phyloP scores from a whole-genome alignment of 2,888 invertebrate species.

The Resseliella maxima region DNA sequence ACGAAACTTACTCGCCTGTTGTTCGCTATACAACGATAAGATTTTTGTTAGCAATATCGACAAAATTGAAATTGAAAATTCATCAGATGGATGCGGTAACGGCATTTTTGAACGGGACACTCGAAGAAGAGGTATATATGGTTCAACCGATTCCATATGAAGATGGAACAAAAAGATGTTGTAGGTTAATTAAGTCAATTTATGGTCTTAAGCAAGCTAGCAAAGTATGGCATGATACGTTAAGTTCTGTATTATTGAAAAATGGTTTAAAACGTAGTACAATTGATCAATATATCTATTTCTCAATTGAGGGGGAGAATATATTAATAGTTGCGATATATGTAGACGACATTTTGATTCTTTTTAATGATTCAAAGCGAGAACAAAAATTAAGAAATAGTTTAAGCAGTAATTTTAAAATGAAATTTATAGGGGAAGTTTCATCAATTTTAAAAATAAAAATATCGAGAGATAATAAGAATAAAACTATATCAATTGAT shows the following conservation, averaged over 20 bases:
- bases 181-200: slow-evolving; percentile 57
- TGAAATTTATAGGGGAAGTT: slow-evolving; percentile 56
- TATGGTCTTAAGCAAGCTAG: slow-evolving; percentile 59
- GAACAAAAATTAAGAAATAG: slow-evolving; percentile 10
- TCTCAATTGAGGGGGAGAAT: not conserved
- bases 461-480: not conserved
- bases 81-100: slow-evolving; percentile 55
- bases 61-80: slow-evolving; percentile 55
- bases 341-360: slow-evolving; percentile 56
- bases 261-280: slow-evolving; percentile 56
- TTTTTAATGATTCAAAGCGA: not conserved
- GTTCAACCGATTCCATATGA: slow-evolving; percentile 55
- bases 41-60: slow-evolving; percentile 57
- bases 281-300: slow-evolving; percentile 57
- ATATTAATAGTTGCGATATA: slow-evolving; percentile 57
- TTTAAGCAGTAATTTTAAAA: slow-evolving; percentile 49
- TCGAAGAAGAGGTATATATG: slow-evolving; percentile 54
- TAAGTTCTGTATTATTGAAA: slow-evolving; percentile 19
- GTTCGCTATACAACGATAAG: slow-evolving; percentile 56
- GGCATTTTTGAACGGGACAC: slow-evolving; percentile 56
- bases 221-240: slow-evolving; percentile 51
- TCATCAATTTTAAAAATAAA: not conserved
- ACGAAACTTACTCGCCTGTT: slow-evolving; percentile 57
- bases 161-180: not conserved
- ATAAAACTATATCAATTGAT: slow-evolving; percentile 56